Conservation (phyloP, 2,113 vertebrate species). For the Bettongia penicillata region DNA sequence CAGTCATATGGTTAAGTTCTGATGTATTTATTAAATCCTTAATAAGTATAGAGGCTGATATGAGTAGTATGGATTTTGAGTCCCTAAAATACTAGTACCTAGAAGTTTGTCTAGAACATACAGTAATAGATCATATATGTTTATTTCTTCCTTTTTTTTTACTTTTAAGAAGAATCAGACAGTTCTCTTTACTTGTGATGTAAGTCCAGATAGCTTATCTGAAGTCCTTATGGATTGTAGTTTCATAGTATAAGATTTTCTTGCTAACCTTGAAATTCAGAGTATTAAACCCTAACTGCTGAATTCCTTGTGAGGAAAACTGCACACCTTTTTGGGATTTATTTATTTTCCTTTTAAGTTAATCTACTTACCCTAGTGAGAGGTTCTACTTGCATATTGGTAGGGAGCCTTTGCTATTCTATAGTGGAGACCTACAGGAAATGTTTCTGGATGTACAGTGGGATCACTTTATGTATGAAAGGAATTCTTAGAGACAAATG, state of each 20-base stretch:
- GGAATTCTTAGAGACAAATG: neutral
- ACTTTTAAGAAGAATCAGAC: neutral
- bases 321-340: neutral
- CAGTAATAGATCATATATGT: neutral
- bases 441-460: neutral
- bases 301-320: neutral
- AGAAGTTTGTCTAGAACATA: neutral
- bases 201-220: neutral
- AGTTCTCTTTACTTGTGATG: neutral
- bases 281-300: neutral
- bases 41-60: neutral
- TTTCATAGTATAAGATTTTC: neutral
- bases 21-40: neutral
- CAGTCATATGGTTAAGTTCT: neutral
- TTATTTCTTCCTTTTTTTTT: neutral
- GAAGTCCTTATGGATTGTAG: neutral
- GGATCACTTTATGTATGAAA: neutral
- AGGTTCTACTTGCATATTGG: neutral
- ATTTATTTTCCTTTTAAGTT: neutral
- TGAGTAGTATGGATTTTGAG: neutral
- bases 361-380: neutral
- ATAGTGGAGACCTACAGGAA: neutral
- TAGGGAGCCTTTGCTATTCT: neutral
- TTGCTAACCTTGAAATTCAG: neutral
- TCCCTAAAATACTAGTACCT: neutral